A percentile compares a stretch with the other conserved stretches of the same genome.
phyloP scores from a whole-genome alignment of 2,797 vertebrate species.

The Hemibagrus guttatus region DNA sequence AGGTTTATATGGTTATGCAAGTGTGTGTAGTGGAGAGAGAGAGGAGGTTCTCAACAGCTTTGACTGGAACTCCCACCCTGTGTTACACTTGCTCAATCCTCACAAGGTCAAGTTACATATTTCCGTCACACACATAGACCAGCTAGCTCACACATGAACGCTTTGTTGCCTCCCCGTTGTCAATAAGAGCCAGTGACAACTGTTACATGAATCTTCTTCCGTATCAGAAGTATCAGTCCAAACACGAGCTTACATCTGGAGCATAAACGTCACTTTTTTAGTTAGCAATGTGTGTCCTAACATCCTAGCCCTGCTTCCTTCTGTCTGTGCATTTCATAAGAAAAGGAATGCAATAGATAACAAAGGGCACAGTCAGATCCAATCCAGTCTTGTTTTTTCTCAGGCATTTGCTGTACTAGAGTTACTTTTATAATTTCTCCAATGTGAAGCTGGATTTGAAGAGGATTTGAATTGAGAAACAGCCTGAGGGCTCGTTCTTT shows the following conservation, averaged over 20 bases:
- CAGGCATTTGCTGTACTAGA: neutral
- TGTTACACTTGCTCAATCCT: conserved; percentile 15
- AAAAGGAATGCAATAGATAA: conserved; percentile 17
- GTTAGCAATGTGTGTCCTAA: conserved; percentile 17
- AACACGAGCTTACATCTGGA: neutral
- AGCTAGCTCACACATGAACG: neutral
- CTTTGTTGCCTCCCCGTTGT: neutral
- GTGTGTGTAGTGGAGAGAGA: neutral
- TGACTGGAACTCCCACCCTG: conserved; percentile 14
- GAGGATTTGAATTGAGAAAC: neutral
- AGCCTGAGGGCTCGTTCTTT: neutral
- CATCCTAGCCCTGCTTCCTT: conserved; percentile 27
- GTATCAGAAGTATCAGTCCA: neutral
- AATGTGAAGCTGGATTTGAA: neutral
- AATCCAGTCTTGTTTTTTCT: neutral
- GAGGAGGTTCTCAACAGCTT: neutral
- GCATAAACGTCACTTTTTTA: neutral
- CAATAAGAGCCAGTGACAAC: neutral
- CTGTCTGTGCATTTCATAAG: conserved; percentile 19
- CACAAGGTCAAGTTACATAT: conserved; percentile 23
- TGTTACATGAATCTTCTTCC: conserved; percentile 3
- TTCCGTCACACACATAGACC: neutral
- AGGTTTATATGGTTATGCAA: neutral
- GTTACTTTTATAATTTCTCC: neutral
- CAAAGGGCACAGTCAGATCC: neutral